Evolutionary conservation across 2,888 invertebrate genomes (phyloP).

Genomic region (Drosophila trichaetosa): DNA sequence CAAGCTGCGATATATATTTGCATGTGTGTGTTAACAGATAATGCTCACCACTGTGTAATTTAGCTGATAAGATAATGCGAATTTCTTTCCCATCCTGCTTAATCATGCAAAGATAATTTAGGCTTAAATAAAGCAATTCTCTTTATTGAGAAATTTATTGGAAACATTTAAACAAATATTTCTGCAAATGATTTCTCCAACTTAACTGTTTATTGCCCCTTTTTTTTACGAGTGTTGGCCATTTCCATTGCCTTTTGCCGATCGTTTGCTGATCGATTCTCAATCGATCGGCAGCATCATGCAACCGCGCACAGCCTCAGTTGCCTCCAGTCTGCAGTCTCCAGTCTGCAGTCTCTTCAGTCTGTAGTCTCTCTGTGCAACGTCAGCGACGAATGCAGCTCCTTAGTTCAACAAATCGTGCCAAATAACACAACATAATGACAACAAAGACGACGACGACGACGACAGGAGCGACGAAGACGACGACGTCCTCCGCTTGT

Average conservation of each 20-base stretch:
- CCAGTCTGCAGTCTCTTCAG: not conserved
- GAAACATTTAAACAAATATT: not conserved
- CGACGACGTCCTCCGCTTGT: constrained; percentile 70
- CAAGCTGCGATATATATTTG: not conserved
- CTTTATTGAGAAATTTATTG: not conserved
- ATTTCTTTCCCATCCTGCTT: not conserved
- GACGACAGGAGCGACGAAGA: constrained; percentile 63
- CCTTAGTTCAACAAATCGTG: constrained; percentile 82
- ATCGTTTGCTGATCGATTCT: constrained; percentile 78
- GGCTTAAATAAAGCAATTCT: not conserved
- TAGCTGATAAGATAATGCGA: not conserved
- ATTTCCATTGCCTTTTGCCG: constrained; percentile 46
- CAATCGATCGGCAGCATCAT: constrained; percentile 82
- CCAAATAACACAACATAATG: constrained; percentile 82
- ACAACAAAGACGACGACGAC: constrained; percentile 79
- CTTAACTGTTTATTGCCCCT: not conserved
- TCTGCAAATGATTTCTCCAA: not conserved
- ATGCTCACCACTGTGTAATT: not conserved
- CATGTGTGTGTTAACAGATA: not conserved
- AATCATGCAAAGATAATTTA: not conserved
- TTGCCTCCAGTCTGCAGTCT: constrained; percentile 13
- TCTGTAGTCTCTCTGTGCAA: constrained; percentile 4
- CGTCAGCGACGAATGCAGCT: constrained; percentile 39
- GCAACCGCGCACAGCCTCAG: constrained; percentile 77
- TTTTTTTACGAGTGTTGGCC: constrained; percentile 31